Percentiles rank a stretch among this genome's conserved stretches.
Conservation (phyloP, 2,888 invertebrate genomes). For the Matsumyia berberina region DNA sequence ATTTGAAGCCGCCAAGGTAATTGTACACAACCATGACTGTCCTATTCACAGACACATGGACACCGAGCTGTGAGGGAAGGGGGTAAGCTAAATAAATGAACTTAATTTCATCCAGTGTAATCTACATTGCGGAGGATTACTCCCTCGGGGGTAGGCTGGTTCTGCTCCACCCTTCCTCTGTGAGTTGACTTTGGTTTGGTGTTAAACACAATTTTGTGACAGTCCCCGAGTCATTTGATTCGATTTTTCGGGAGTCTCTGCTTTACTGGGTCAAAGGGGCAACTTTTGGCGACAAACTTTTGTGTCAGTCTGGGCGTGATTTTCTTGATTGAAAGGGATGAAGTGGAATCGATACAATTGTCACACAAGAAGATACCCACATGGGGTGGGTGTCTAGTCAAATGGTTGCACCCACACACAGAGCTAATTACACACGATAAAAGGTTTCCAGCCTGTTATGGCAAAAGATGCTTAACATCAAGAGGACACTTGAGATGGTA, state of each 20-base stretch:
- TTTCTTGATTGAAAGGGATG: slow-evolving; percentile 56
- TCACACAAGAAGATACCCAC: background rate
- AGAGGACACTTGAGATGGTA: slow-evolving; percentile 52
- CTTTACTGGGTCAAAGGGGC: slow-evolving; percentile 21
- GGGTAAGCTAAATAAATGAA: slow-evolving; percentile 63
- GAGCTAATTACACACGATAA: slow-evolving; percentile 54
- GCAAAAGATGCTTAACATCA: slow-evolving; percentile 33
- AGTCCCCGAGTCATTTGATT: slow-evolving; percentile 32
- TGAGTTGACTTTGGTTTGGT: slow-evolving; percentile 34
- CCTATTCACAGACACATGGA: background rate
- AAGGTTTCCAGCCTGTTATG: slow-evolving; percentile 41
- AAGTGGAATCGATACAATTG: slow-evolving; percentile 13
- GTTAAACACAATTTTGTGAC: slow-evolving; percentile 50
- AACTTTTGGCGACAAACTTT: background rate
- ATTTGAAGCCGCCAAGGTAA: slow-evolving; percentile 39
- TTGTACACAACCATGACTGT: slow-evolving; percentile 16
- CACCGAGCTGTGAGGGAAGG: background rate
- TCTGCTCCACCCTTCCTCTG: background rate
- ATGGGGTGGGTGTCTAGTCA: slow-evolving; percentile 12
- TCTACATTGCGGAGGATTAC: slow-evolving; percentile 26
- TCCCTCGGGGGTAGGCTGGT: slow-evolving; percentile 42
- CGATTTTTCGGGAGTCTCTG: slow-evolving; percentile 3
- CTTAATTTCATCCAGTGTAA: slow-evolving; percentile 55
- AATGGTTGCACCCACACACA: slow-evolving; percentile 18
- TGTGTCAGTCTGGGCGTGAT: slow-evolving; percentile 16